Evolutionary conservation across 2,797 vertebrate genomes (phyloP), one percentile per base, ranked within the genome.

Genomic region (Smutsia gigantea): DNA sequence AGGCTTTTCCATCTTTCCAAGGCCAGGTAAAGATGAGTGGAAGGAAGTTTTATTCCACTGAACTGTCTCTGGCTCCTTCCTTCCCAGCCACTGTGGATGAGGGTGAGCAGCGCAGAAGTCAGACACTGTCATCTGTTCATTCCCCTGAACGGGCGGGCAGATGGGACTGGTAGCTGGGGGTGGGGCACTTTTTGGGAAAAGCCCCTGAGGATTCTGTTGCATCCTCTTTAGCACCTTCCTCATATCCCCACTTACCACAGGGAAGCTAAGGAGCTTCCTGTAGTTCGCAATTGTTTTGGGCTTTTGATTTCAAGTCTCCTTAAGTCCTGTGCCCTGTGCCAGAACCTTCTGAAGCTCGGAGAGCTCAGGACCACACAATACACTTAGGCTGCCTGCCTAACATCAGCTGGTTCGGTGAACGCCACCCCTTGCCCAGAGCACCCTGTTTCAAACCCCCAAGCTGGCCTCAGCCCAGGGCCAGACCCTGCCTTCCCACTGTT

Each of bases 41-140:
- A 46, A 85, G 57, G 34, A 25, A 7, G 6, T 12, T 12, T 49
- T 3, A 83, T 19, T n/a, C 55, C 51, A 34, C 31, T 29, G 11
- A 18, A 39, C 13, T 39, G 4, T 12, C 51, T 37, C 55, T 27
- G 77, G 14, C n/a, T 2, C 7, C 27, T 53, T 27, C 42, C 77
- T 27, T 55, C 55, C 46, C 29, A 4, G 23, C 31, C 4, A 19
- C 6, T 4, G 1, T 2, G 46, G 69, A 2, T 0, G 10, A 0
- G 4, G 5, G 34, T 0, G 17, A 18, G 13, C 2, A 34, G 72
- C 64, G 68, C 39, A 7, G 55, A 25, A 15, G n/a, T 27, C 15
- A 51, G 21, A 27, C 3, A 1, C 23, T 5, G 1, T 0, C 2
- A 7, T 31, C 10, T 2, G 2, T 12, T 11, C 4, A 7, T 6